Percentiles rank a stretch among this genome's conserved stretches.
phyloP scores from a whole-genome alignment of 2,797 vertebrate species.

The Alca torda region DNA sequence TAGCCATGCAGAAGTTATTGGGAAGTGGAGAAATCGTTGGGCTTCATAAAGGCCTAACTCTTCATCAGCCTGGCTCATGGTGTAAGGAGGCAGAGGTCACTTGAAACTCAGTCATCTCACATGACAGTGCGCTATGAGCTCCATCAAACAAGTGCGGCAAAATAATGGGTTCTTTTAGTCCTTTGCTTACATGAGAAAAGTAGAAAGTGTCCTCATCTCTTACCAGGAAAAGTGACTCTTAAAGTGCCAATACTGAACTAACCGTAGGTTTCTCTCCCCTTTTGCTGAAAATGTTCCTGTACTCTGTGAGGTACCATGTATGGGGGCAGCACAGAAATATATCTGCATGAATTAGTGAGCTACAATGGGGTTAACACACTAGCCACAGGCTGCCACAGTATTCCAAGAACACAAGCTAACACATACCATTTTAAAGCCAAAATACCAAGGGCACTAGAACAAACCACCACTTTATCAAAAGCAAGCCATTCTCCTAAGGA shows the following conservation, averaged over 20 bases:
- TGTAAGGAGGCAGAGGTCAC: background rate
- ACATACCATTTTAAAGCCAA: constrained; percentile 8
- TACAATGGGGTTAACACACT: background rate
- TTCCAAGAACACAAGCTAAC: background rate
- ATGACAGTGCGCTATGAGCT: background rate
- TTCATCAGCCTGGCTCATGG: background rate
- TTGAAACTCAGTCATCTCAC: constrained; percentile 15
- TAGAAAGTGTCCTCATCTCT: background rate
- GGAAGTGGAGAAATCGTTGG: background rate
- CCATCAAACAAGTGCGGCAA: background rate
- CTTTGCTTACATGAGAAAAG: background rate
- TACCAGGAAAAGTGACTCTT: background rate
- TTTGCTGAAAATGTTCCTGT: background rate
- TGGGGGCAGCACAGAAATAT: background rate
- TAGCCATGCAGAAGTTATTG: background rate
- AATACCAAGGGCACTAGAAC: background rate
- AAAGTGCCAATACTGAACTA: background rate
- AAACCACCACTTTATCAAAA: background rate
- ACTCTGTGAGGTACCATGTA: background rate
- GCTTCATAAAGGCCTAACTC: constrained; percentile 1
- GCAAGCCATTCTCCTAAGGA: background rate
- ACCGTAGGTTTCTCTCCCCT: background rate
- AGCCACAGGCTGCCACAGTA: background rate
- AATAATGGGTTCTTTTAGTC: constrained; percentile 19
- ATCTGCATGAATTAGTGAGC: background rate